Conservation (phyloP, 2,797 vertebrate species). For the Epinephelus coioides region DNA sequence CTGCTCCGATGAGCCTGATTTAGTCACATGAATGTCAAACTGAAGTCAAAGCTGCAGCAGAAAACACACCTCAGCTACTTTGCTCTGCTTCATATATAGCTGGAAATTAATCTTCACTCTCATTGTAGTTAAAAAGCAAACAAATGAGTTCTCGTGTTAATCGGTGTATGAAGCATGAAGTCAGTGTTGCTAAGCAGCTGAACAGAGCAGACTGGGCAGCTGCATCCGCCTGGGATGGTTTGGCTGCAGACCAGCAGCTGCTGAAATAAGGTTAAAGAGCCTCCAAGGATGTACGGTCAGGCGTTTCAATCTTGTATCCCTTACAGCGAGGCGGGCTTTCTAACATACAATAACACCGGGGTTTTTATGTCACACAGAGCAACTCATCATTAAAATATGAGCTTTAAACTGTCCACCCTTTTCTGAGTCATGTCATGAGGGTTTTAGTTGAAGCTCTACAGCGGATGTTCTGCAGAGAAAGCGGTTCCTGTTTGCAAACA, state of each 20-base stretch:
- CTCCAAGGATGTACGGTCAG: constrained; percentile 61
- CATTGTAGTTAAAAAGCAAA: neutral
- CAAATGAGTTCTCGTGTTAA: constrained; percentile 11
- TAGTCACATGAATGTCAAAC: neutral
- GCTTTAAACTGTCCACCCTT: neutral
- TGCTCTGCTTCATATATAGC: neutral
- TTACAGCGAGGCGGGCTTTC: neutral
- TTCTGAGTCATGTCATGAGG: neutral
- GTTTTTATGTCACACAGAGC: constrained; percentile 7
- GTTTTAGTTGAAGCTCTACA: neutral
- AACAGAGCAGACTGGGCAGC: constrained; percentile 60
- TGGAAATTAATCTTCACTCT: neutral
- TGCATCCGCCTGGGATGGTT: constrained; percentile 68
- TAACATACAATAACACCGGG: neutral
- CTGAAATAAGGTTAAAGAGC: constrained; percentile 76
- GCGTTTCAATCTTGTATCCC: constrained; percentile 26
- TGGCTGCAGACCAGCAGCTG: constrained; percentile 68
- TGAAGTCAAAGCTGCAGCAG: neutral
- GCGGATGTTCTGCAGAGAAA: constrained; percentile 29
- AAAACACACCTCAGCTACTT: constrained; percentile 10
- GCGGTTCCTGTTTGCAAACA: constrained; percentile 32
- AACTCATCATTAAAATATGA: constrained; percentile 10
- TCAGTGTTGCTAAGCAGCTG: constrained; percentile 56
- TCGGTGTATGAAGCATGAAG: constrained; percentile 10
- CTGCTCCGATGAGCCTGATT: neutral